Base-by-base conservation (phyloP, 2,797 vertebrate genomes). In the Paguma larvata region DNA sequence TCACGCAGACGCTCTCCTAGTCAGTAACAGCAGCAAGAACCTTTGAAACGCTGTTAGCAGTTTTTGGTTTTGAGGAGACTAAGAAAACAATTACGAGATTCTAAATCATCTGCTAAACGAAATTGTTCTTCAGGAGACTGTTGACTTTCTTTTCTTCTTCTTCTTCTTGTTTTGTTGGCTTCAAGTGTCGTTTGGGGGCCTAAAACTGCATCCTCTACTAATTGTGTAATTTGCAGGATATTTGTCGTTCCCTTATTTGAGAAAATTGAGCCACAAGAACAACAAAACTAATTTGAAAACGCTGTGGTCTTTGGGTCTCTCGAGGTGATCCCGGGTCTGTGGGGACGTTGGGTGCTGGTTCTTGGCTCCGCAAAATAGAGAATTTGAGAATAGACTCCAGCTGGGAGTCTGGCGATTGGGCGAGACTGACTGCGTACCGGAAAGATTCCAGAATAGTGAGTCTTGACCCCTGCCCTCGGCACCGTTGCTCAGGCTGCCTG, bases 1-100 rank as follows among this genome's bases (percentile, higher is more conserved):
- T 98, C 80, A 92, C 13, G 78, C 85, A 85, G 88, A 85, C 86
- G 62, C 53, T 95, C 97, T 79, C 93, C 73, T 77, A 56, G 85
- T 97, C 94, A 84, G 68, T 72, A 25, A 89, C 92, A 3, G 9
- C 7, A 14, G 65, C 80, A 80, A 97, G 92, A 90, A 90, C 56
- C 86, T 97, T 97, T 94, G 94, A 98, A 98, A 97, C 46, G 85
- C 88, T 6, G 4, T 87, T 84, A 65, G 80, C 89, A 38, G 62
- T 6, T 21, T 93, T 72, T 51, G 53, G 77, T 95, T 97, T 95
- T 95, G 97, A 97, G 94, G 63, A 92, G 95, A 95, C 13, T 0
- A 93, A 97, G 51, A 68, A 97, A 98, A 98, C 85, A 94, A 97
- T 97, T 68, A 87, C 8, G 30, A 4, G 0, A 89, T 93, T 97